Percentiles rank a stretch among this genome's conserved stretches.
phyloP scores from a whole-genome alignment of 1,140 invertebrate genomes.

The Pachyrhynchus sulphureomaculatus region DNA sequence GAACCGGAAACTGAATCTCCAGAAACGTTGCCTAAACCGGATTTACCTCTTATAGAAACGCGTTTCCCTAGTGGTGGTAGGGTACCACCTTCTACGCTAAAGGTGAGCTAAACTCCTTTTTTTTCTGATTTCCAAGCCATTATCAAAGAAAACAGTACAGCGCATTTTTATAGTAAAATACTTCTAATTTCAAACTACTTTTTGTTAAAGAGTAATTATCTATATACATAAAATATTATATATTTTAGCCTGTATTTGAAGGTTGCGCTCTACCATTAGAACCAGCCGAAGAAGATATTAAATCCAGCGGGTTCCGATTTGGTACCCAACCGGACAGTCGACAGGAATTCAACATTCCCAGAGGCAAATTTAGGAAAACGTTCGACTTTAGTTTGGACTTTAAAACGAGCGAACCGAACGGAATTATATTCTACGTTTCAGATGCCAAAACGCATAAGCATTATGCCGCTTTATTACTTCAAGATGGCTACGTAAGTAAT shows the following conservation, averaged over 20 bases:
- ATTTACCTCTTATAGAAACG: background rate
- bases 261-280: conserved; percentile 37
- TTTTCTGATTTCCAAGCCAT: background rate
- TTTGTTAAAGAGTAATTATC: too few relatives aligned
- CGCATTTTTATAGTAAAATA: too few relatives aligned
- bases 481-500: conserved; percentile 69
- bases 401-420: conserved; percentile 74
- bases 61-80: conserved; percentile 12
- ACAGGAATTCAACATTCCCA: conserved; percentile 66
- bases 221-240: background rate
- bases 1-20: conserved; percentile 5
- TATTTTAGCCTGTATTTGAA: conserved; percentile 13
- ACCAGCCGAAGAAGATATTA: conserved; percentile 27
- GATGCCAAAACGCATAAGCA: conserved; percentile 65
- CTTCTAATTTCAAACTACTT: too few relatives aligned
- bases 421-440: conserved; percentile 80
- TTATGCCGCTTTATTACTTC: conserved; percentile 79
- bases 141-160: too few relatives aligned
- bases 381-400: conserved; percentile 81
- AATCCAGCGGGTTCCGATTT: conserved; percentile 32
- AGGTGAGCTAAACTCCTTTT: background rate
- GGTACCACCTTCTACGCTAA: conserved; percentile 23
- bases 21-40: conserved; percentile 2
- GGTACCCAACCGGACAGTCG: conserved; percentile 62
- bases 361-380: conserved; percentile 62